Conservation (phyloP, 2,113 vertebrate genomes). For the Lasiurus borealis region DNA sequence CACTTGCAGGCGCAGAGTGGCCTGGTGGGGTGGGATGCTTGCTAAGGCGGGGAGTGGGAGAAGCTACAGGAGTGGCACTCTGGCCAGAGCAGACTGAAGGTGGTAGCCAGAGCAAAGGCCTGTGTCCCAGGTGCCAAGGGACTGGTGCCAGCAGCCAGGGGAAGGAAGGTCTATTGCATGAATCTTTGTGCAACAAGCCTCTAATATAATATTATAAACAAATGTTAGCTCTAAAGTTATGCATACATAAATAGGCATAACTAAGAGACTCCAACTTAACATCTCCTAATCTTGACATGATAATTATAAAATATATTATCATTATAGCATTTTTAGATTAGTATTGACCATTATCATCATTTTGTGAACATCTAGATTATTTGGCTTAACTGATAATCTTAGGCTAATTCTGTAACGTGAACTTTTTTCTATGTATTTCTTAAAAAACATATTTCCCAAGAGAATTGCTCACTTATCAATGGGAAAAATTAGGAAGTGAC, state of each 20-base stretch:
- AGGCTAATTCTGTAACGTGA: not conserved
- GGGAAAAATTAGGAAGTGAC: conserved; percentile 8
- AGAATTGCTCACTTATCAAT: not conserved
- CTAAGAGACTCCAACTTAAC: not conserved
- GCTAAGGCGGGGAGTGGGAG: no score
- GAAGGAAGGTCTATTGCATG: no score
- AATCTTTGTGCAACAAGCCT: no score
- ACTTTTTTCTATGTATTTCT: not conserved
- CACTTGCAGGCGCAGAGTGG: no score
- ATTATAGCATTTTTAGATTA: not conserved
- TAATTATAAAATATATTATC: not conserved
- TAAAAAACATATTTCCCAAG: not conserved
- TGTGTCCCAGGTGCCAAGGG: no score
- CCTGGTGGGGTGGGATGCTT: no score
- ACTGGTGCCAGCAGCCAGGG: no score
- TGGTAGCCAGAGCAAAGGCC: no score
- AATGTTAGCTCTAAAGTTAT: not conserved
- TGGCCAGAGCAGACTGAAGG: no score
- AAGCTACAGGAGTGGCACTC: no score
- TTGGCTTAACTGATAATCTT: not conserved
- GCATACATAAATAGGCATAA: not conserved
- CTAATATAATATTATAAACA: not conserved
- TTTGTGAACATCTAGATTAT: not conserved
- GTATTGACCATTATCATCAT: not conserved
- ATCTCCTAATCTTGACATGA: not conserved